phyloP scores from a whole-genome alignment of 2,113 vertebrate species.

The Rhinolophus sinicus region DNA sequence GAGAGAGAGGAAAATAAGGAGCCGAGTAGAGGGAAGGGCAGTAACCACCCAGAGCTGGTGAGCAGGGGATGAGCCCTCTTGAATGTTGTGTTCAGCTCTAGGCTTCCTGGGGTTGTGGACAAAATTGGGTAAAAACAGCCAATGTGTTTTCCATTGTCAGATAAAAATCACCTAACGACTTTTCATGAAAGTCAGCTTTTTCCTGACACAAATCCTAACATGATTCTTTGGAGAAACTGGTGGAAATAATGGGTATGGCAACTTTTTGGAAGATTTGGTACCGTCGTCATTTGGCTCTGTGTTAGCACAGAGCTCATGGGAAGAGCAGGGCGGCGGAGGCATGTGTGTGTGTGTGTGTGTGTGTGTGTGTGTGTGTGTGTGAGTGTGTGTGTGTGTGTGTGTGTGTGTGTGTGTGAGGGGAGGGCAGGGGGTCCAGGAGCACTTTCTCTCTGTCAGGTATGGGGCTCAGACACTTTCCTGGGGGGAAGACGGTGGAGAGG shows the following conservation, averaged over 20 bases:
- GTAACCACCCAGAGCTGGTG: too few relatives aligned
- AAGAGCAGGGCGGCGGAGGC: rapidly evolving
- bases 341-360: too few relatives aligned
- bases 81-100: neutral
- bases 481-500: too few relatives aligned
- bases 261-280: neutral
- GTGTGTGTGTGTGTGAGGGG: too few relatives aligned
- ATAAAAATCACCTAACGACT: neutral
- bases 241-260: rapidly evolving
- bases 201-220: neutral
- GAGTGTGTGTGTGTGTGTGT: too few relatives aligned
- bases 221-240: neutral
- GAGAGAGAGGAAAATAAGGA: neutral
- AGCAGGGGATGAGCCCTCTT: too few relatives aligned
- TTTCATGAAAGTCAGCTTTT: neutral
- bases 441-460: too few relatives aligned
- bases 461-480: too few relatives aligned
- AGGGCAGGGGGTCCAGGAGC: rapidly evolving
- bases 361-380: too few relatives aligned
- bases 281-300: rapidly evolving
- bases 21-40: neutral
- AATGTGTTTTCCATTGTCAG: neutral
- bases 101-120: neutral
- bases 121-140: neutral
- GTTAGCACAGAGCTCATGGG: rapidly evolving